A percentile compares a stretch with the other conserved stretches of the same genome.
Evolutionary conservation across 2,797 vertebrate species (phyloP).

Genomic region (Podargus strigoides): DNA sequence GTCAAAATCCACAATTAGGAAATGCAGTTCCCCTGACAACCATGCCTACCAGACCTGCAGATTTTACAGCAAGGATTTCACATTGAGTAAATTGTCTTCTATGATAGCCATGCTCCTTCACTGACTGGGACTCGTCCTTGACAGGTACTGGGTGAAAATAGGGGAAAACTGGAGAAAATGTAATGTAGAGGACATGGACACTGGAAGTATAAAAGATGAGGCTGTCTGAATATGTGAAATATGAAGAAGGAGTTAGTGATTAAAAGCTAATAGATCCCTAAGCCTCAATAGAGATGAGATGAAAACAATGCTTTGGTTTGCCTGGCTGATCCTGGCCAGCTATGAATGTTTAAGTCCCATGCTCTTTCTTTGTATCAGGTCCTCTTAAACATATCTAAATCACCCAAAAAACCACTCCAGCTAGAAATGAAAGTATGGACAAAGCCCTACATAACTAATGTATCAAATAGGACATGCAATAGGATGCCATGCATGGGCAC

Average conservation of each 20-base stretch:
- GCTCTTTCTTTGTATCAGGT: background rate
- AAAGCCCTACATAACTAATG: background rate
- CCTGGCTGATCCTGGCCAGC: background rate
- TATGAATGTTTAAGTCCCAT: background rate
- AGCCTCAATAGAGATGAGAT: background rate
- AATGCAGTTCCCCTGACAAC: background rate
- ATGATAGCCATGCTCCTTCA: rapidly evolving
- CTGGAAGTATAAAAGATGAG: background rate
- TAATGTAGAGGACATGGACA: rapidly evolving
- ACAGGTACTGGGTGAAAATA: background rate
- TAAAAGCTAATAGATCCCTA: background rate
- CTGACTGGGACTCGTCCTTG: rapidly evolving
- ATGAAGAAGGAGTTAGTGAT: background rate
- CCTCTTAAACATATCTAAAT: background rate
- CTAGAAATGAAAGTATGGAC: background rate
- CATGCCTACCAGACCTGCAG: background rate
- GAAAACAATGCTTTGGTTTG: background rate
- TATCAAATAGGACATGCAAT: background rate
- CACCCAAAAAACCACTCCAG: background rate
- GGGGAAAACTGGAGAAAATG: background rate
- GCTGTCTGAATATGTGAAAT: background rate
- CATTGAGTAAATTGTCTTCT: background rate
- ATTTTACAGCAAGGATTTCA: background rate
- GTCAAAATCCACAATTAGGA: background rate
- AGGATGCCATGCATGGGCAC: background rate